Evolutionary conservation across 2,113 vertebrate genomes (phyloP).

Genomic region (Cnemophilus loriae): DNA sequence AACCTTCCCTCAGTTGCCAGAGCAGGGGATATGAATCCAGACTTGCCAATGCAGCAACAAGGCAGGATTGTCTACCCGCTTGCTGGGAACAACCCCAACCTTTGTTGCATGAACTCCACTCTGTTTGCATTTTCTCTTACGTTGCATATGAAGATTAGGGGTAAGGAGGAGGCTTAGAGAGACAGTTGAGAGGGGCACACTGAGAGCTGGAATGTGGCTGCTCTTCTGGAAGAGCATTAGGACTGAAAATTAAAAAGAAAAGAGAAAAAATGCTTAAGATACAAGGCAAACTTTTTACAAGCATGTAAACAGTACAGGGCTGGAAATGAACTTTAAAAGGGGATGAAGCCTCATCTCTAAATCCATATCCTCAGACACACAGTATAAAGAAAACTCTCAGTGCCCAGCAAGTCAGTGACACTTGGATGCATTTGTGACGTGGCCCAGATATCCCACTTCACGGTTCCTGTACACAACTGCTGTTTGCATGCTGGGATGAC

Average conservation of each 20-base stretch:
- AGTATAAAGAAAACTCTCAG: not conserved
- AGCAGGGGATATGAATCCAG: conserved; percentile 37
- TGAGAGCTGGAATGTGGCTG: conserved; percentile 80
- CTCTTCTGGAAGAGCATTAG: conserved; percentile 80
- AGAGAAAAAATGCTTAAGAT: conserved; percentile 42
- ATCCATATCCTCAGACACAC: not conserved
- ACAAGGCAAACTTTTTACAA: not conserved
- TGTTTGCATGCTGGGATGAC: not conserved
- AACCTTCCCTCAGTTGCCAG: conserved; percentile 59
- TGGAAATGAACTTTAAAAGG: not conserved
- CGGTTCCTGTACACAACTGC: not conserved
- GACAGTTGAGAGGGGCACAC: conserved; percentile 85
- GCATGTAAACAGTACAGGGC: not conserved
- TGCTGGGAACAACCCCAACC: conserved; percentile 46
- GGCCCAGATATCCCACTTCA: not conserved
- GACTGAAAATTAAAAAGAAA: conserved; percentile 78
- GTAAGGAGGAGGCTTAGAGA: conserved; percentile 77
- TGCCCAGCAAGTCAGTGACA: not conserved
- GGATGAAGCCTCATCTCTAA: not conserved
- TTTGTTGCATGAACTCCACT: conserved; percentile 47
- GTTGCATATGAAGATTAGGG: conserved; percentile 69
- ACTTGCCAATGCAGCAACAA: conserved; percentile 32
- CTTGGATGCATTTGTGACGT: not conserved
- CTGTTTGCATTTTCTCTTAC: conserved; percentile 47
- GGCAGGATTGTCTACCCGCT: conserved; percentile 64